A percentile compares a stretch with the other conserved stretches of the same genome.
phyloP scores from a whole-genome alignment of 2,797 vertebrate genomes.

The Okamejei kenojei region DNA sequence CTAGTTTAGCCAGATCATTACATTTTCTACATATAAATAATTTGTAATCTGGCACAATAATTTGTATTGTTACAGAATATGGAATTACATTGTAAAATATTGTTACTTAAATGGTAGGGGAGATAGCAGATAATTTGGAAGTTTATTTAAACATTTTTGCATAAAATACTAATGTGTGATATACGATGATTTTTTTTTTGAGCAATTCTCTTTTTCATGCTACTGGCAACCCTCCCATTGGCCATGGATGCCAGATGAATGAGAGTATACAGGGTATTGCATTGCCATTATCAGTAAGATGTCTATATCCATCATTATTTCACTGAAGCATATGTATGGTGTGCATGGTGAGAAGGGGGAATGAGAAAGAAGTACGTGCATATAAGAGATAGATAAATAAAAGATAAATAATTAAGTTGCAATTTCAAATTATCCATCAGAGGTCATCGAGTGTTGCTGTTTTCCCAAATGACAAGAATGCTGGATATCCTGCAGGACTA shows the following conservation, averaged over 20 bases:
- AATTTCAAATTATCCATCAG: conserved; percentile 51
- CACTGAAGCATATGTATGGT: not conserved
- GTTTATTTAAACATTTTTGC: no score
- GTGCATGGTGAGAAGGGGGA: not conserved
- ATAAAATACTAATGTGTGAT: no score
- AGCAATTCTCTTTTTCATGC: no score
- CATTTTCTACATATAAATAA: not conserved
- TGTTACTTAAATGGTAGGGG: no score
- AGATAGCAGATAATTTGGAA: no score
- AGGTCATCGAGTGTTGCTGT: conserved; percentile 78
- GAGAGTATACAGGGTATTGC: not conserved
- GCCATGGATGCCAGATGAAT: no score
- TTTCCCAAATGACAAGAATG: conserved; percentile 88
- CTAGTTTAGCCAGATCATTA: not conserved
- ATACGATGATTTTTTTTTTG: no score
- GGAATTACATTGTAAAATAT: no score
- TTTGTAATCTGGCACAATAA: not conserved
- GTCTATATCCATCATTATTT: not conserved
- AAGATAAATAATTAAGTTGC: not conserved
- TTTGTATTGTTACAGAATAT: not conserved
- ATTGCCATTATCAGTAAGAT: not conserved
- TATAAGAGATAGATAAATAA: not conserved
- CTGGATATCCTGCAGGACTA: conserved; percentile 90
- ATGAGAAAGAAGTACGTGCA: not conserved
- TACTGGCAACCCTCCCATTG: no score